phyloP scores from a whole-genome alignment of 2,797 vertebrate species.

The Halcyon smyrnensis region DNA sequence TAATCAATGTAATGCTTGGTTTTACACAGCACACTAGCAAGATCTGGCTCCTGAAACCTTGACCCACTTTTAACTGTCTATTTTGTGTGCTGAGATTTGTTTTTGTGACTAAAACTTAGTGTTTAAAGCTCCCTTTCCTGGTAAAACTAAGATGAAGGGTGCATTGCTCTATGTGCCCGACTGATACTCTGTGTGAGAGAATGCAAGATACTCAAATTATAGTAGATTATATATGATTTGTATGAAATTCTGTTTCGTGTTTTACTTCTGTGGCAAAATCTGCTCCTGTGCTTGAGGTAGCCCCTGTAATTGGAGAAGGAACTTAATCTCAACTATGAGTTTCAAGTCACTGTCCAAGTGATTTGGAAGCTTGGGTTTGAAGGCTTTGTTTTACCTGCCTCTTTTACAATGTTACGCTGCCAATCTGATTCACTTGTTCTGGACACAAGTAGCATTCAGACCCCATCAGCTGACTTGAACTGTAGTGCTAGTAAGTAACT shows the following conservation, averaged over 20 bases:
- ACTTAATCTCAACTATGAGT: neutral
- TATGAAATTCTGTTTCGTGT: neutral
- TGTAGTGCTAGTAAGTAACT: neutral
- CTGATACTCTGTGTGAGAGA: neutral
- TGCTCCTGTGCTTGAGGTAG: neutral
- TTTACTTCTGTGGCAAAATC: neutral
- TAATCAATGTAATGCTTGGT: conserved; percentile 42
- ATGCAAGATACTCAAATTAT: neutral
- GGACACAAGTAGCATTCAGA: neutral
- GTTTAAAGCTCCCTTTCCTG: neutral
- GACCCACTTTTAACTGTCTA: neutral
- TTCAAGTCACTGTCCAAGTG: neutral
- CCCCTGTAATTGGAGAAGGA: neutral
- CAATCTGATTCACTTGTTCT: neutral
- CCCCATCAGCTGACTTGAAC: neutral
- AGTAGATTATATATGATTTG: neutral
- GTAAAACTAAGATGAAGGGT: neutral
- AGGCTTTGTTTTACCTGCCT: neutral
- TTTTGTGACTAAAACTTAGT: conserved; percentile 10
- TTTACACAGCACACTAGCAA: neutral
- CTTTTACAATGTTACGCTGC: neutral
- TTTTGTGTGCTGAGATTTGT: conserved; percentile 26
- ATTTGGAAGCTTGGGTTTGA: neutral
- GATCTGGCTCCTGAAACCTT: conserved; percentile 43
- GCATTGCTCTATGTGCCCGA: neutral